phyloP scores from a whole-genome alignment of 2,888 invertebrate genomes.

The Pheosia gnoma region DNA sequence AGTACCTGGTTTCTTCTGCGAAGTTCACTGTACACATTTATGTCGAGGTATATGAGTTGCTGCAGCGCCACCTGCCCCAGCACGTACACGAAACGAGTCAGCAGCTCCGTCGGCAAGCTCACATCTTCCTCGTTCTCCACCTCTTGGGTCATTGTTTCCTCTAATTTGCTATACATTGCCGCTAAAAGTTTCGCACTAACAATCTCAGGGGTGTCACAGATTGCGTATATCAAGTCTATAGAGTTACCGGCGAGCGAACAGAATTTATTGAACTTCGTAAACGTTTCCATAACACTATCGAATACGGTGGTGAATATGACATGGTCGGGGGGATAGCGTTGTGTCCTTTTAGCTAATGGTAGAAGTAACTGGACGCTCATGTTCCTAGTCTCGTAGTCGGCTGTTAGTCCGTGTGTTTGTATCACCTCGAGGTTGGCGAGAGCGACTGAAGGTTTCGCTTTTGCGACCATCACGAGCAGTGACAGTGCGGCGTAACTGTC shows the following conservation, averaged over 20 bases:
- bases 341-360: slow-evolving; percentile 63
- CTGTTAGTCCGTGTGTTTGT: slow-evolving; percentile 88
- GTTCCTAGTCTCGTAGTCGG: slow-evolving; percentile 68
- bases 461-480: slow-evolving; percentile 89
- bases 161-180: slow-evolving; percentile 75
- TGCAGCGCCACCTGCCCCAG: slow-evolving; percentile 91
- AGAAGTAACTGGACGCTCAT: slow-evolving; percentile 67
- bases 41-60: slow-evolving; percentile 92
- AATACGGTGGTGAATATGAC: slow-evolving; percentile 61
- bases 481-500: slow-evolving; percentile 90
- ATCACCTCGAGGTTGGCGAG: slow-evolving; percentile 89
- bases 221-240: slow-evolving; percentile 81
- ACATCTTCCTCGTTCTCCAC: slow-evolving; percentile 61
- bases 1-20: slow-evolving; percentile 76
- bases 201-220: slow-evolving; percentile 84
- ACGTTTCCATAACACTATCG: slow-evolving; percentile 75
- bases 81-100: slow-evolving; percentile 83
- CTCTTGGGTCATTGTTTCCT: slow-evolving; percentile 64
- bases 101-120: slow-evolving; percentile 64
- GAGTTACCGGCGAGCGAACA: slow-evolving; percentile 77
- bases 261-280: slow-evolving; percentile 76
- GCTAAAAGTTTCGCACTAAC: slow-evolving; percentile 77
- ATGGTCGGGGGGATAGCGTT: slow-evolving; percentile 71
- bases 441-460: slow-evolving; percentile 84
- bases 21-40: slow-evolving; percentile 92